Percentiles rank a stretch among this genome's conserved stretches.
These are phyloP conservation scores for Genyomyrus donnyi DNA, from an alignment of 2,113 vertebrate genomes.

Conservation along the genomic window DNA sequence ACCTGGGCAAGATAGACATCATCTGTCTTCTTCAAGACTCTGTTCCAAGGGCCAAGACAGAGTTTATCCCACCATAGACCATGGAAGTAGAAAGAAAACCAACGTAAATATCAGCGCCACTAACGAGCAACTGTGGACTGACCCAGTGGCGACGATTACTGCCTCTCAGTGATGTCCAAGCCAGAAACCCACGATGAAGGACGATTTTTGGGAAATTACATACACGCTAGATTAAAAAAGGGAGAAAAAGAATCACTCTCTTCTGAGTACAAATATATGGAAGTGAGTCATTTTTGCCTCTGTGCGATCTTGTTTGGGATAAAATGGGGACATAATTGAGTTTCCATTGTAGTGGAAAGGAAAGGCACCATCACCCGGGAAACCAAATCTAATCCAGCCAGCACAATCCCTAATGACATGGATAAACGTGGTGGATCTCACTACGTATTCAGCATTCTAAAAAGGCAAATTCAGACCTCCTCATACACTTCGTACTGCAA, in stretches of 20 bases:
- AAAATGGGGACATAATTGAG: background rate
- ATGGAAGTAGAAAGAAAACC: background rate
- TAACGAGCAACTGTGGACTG: background rate
- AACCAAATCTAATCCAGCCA: background rate
- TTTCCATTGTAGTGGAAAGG: background rate
- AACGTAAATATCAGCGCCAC: background rate
- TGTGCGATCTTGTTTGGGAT: background rate
- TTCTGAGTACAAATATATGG: background rate
- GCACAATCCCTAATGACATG: background rate
- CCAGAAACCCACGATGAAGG: background rate
- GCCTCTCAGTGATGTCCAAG: background rate
- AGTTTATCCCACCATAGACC: background rate
- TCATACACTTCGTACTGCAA: background rate
- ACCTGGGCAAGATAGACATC: background rate
- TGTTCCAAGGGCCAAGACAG: background rate
- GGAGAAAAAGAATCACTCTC: background rate
- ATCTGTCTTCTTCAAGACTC: slow-evolving; percentile 5
- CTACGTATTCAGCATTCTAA: background rate
- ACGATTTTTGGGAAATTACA: background rate
- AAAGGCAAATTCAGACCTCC: background rate
- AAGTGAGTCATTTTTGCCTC: background rate
- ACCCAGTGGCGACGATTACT: too few species aligned
- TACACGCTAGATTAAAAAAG: background rate
- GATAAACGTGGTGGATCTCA: background rate
- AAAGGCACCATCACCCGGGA: background rate